Conservation (phyloP, 1,140 invertebrate genomes). For the Bilobella aurantiaca region DNA sequence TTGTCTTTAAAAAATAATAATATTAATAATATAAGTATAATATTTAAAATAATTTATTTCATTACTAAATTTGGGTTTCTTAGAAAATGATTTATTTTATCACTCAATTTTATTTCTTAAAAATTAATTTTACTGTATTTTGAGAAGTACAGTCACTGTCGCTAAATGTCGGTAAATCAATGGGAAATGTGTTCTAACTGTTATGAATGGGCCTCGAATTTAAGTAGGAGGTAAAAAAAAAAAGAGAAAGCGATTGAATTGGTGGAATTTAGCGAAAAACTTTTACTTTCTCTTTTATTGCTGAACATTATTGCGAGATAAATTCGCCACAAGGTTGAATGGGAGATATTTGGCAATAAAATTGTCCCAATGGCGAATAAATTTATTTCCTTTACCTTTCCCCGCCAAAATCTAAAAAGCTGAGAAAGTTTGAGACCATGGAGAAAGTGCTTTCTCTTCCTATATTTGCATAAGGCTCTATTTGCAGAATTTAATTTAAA, state of each 20-base stretch:
- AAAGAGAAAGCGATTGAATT: no score
- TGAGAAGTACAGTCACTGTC: neutral
- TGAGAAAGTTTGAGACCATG: neutral
- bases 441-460: neutral
- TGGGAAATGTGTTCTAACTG: no score
- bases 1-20: neutral
- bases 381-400: neutral
- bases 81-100: neutral
- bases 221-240: no score
- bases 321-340: neutral
- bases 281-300: no score
- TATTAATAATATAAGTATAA: neutral
- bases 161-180: no score
- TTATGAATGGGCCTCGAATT: no score
- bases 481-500: neutral
- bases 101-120: no score
- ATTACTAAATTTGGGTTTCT: neutral
- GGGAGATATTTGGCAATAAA: neutral
- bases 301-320: neutral
- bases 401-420: no score
- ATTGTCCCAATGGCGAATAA: neutral
- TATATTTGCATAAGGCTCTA: neutral
- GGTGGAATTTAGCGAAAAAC: no score
- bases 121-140: no score
- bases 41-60: neutral